Base-by-base conservation (phyloP, 2,113 vertebrate genomes). In the Cinclus mexicanus region DNA sequence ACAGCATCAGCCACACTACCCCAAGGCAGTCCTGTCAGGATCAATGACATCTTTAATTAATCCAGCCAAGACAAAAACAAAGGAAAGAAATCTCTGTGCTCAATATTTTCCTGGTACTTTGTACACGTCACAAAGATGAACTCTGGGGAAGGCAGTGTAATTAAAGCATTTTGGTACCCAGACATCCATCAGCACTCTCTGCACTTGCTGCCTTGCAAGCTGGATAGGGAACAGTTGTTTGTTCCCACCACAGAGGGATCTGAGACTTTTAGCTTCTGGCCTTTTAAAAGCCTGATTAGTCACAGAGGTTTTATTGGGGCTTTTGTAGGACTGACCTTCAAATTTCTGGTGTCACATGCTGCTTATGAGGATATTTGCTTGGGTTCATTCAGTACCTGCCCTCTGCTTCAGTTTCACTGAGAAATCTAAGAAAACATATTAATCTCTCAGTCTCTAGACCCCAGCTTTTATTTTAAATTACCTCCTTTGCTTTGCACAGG, bases 41-140 rank as follows among this genome's bases (percentile, higher is more conserved):
- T 92, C 90, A 33, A 59, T 76, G 92, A 47, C 88, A 65, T 76
- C 72, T 65, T 75, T 94, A 96, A 96, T 95, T 93, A 95, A 95
- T 50, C 90, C 52, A 87, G 50, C 61, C 72, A 60, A 84, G 61
- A 42, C 37, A 52, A 76, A 92, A 94, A 53, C 44, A 84, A 83
- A 79, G 57, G 28, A 35, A 65, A 63, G 55, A 70, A 82, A 63
- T 31, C 46, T 72, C 83, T 8, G 24, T 1, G 2, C 65, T 83
- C 74, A 31, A 3, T 68, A 44, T 69, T 92, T 72, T 25, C 88
- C 71, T 74, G 28, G 60, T 4, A 12, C n/a, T 37, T 17, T 10
- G 25, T 25, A 1, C 10, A 33, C 18, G 4, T 64, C 61, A 16
- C 33, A 2, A 1, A 42, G 55, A 39, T 5, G 55, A 53, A 23